Percentiles rank a stretch among this genome's conserved stretches.
Evolutionary conservation across 2,888 invertebrate species (phyloP).

Genomic region (Xestia sexstrigata): DNA sequence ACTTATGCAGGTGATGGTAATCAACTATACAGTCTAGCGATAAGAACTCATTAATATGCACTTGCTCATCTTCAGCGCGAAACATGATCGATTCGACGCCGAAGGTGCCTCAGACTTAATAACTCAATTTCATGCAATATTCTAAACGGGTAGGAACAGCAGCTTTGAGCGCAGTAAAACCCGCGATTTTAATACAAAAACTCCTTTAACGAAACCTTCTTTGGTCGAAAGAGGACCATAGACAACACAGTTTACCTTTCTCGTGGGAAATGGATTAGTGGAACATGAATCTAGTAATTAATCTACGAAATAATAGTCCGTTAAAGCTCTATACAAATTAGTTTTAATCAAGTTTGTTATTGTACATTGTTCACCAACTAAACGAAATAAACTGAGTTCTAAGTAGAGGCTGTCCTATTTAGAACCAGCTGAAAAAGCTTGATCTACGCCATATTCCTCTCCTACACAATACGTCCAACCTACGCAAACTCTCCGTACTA

Average conservation of each 20-base stretch:
- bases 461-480: background rate
- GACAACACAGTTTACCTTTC: background rate
- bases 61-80: slow-evolving; percentile 47
- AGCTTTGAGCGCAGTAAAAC: slow-evolving; percentile 10
- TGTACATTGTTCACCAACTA: no score
- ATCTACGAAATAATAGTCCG: background rate
- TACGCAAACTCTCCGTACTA: slow-evolving; percentile 33
- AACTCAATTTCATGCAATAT: slow-evolving; percentile 46
- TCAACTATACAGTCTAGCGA: slow-evolving; percentile 17
- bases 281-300: background rate
- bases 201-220: background rate
- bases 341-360: background rate
- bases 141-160: background rate
- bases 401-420: no score
- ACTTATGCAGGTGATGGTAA: slow-evolving; percentile 20
- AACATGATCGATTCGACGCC: slow-evolving; percentile 45
- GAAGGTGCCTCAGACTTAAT: slow-evolving; percentile 21
- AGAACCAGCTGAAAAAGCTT: no score
- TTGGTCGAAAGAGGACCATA: slow-evolving; percentile 10
- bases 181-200: background rate
- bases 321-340: no score
- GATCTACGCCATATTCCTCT: background rate
- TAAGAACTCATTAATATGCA: slow-evolving; percentile 51
- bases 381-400: no score
- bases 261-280: background rate